Percentiles rank a stretch among this genome's conserved stretches.
These are phyloP conservation scores for Leontocebus nigricollis DNA, from an alignment of 2,797 vertebrate species.

Conservation along the genomic window DNA sequence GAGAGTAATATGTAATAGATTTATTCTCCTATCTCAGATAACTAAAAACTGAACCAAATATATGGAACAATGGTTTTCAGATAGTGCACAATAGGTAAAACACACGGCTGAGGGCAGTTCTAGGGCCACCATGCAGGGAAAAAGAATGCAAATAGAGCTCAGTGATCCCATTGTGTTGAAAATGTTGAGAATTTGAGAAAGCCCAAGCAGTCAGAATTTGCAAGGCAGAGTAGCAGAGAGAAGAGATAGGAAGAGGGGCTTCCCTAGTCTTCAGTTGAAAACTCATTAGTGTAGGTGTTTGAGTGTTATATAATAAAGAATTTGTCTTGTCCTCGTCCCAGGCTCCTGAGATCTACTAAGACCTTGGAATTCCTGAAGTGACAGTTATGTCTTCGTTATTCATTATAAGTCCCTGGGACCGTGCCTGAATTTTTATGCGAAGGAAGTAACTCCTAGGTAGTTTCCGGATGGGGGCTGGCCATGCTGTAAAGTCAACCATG, in stretches of 20 bases:
- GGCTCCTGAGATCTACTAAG: background rate
- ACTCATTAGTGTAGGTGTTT: background rate
- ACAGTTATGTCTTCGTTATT: background rate
- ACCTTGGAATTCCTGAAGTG: background rate
- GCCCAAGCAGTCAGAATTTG: background rate
- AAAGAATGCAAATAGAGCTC: background rate
- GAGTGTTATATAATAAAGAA: background rate
- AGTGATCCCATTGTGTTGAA: background rate
- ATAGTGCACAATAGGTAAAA: background rate
- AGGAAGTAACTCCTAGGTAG: background rate
- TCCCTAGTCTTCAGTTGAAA: background rate
- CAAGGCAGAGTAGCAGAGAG: background rate
- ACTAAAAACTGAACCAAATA: background rate
- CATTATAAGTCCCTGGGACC: background rate
- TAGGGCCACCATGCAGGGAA: background rate
- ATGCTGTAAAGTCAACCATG: background rate
- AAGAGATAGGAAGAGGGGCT: background rate
- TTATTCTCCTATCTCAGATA: background rate
- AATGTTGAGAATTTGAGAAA: background rate
- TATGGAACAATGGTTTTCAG: background rate
- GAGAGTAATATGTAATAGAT: background rate
- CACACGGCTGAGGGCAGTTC: background rate
- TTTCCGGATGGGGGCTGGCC: background rate
- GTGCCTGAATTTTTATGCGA: background rate
- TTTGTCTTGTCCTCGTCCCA: background rate